Evolutionary conservation across 2,888 invertebrate genomes (phyloP).

Genomic region (Andrena praecox): DNA sequence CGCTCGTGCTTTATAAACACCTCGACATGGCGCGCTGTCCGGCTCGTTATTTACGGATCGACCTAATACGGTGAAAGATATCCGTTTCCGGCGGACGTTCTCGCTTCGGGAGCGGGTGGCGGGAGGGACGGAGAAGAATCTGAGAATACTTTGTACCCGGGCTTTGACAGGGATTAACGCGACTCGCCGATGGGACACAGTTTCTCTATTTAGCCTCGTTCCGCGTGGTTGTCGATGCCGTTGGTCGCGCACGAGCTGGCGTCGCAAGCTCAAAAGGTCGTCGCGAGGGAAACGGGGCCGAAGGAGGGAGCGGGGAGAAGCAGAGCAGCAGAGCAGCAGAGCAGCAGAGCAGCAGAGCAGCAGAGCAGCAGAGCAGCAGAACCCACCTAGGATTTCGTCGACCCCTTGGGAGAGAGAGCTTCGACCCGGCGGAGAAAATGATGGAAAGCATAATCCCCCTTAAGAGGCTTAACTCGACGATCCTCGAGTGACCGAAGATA

Average conservation of each 20-base stretch:
- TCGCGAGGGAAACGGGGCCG: background rate
- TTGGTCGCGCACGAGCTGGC: constrained; percentile 3
- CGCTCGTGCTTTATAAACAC: background rate
- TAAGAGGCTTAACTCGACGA: constrained; percentile 75
- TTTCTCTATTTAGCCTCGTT: constrained; percentile 25
- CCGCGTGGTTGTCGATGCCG: constrained; percentile 1
- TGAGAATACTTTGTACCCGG: background rate
- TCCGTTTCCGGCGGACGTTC: background rate
- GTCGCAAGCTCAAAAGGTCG: constrained; percentile 28
- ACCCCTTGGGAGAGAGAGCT: constrained; percentile 40
- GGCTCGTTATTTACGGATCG: background rate
- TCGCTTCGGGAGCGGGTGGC: background rate
- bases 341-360: too few relatives aligned
- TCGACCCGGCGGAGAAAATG: constrained; percentile 59
- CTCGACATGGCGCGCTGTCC: background rate
- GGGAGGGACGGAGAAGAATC: background rate
- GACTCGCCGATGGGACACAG: constrained; percentile 12
- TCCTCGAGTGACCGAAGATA: constrained; percentile 72
- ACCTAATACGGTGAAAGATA: background rate
- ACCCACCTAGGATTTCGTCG: constrained; percentile 42
- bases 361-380: background rate
- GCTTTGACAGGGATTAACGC: constrained; percentile 21
- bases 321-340: background rate
- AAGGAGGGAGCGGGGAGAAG: background rate
- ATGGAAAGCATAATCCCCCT: constrained; percentile 74